phyloP scores from a whole-genome alignment of 2,797 vertebrate species.

The Acanthopagrus latus region DNA sequence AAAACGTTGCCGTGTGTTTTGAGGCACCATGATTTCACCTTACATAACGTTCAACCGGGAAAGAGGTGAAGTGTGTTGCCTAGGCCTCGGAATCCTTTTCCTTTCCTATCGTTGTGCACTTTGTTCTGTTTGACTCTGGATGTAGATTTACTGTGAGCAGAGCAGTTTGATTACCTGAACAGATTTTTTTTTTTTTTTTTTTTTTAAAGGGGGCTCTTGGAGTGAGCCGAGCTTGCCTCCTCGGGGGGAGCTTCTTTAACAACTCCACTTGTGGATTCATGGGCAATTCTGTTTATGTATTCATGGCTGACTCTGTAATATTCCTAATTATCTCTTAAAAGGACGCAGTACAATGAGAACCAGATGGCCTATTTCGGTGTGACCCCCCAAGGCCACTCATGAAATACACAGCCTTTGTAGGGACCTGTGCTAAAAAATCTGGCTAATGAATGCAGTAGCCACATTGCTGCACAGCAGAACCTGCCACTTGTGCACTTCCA shows the following conservation, averaged over 20 bases:
- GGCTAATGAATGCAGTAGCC: constrained; percentile 72
- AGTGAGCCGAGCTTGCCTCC: constrained; percentile 31
- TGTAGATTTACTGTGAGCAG: constrained; percentile 30
- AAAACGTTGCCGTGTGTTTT: constrained; percentile 33
- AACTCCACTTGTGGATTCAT: constrained; percentile 66
- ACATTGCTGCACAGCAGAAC: constrained; percentile 52
- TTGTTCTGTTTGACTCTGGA: constrained; percentile 46
- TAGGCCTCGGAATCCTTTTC: constrained; percentile 50
- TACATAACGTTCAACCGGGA: constrained; percentile 57
- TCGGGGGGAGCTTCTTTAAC: constrained; percentile 47
- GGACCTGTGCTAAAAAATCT: constrained; percentile 64
- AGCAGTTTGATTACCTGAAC: constrained; percentile 48
- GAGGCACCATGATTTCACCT: constrained; percentile 51
- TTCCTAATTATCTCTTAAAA: constrained; percentile 78
- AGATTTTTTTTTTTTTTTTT: constrained; percentile 11
- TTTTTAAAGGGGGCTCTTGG: constrained; percentile 30
- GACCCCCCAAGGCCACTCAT: constrained; percentile 64
- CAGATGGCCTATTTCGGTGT: constrained; percentile 74
- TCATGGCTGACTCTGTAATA: constrained; percentile 75
- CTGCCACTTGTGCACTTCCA: constrained; percentile 53
- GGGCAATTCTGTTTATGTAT: constrained; percentile 67
- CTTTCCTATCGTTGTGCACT: constrained; percentile 52
- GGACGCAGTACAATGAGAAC: constrained; percentile 69
- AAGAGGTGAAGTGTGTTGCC: constrained; percentile 45
- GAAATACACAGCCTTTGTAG: constrained; percentile 71